phyloP scores from a whole-genome alignment of 2,888 invertebrate species.

The Rhaphigaster nebulosa region DNA sequence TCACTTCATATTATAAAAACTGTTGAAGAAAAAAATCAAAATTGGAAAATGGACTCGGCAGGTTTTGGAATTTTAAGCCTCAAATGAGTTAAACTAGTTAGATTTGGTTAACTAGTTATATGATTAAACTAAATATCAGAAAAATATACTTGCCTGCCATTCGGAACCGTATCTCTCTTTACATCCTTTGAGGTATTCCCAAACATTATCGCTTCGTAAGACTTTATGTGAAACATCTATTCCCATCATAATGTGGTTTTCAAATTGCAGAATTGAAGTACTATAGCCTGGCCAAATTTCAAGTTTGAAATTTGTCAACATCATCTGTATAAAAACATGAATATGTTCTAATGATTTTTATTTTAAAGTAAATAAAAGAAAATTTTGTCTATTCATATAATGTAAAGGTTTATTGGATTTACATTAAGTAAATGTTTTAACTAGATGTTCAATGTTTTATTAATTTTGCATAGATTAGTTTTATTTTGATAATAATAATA shows the following conservation, averaged over 20 bases:
- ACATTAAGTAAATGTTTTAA: not conserved
- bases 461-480: not conserved
- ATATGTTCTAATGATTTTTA: not conserved
- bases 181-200: conserved; percentile 74
- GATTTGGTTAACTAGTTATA: not conserved
- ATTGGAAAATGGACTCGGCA: too few relatives aligned
- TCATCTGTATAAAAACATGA: conserved; percentile 70
- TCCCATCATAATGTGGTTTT: conserved; percentile 81
- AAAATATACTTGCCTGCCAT: conserved; percentile 22
- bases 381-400: not conserved
- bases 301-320: conserved; percentile 75
- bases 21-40: too few relatives aligned
- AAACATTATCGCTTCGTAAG: conserved; percentile 81
- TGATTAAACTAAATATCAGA: not conserved
- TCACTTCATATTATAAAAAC: too few relatives aligned
- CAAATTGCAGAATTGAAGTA: conserved; percentile 89
- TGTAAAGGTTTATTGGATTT: not conserved
- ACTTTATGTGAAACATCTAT: conserved; percentile 88
- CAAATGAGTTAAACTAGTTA: too few relatives aligned
- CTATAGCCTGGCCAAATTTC: conserved; percentile 88
- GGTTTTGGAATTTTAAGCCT: too few relatives aligned
- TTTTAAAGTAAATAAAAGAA: not conserved
- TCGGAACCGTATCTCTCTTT: conserved; percentile 15
- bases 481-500: not conserved
- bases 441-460: not conserved